A percentile compares a stretch with the other conserved stretches of the same genome.
These are phyloP conservation scores for Ibycter americanus DNA, from an alignment of 2,797 vertebrate genomes.

Conservation along the genomic window DNA sequence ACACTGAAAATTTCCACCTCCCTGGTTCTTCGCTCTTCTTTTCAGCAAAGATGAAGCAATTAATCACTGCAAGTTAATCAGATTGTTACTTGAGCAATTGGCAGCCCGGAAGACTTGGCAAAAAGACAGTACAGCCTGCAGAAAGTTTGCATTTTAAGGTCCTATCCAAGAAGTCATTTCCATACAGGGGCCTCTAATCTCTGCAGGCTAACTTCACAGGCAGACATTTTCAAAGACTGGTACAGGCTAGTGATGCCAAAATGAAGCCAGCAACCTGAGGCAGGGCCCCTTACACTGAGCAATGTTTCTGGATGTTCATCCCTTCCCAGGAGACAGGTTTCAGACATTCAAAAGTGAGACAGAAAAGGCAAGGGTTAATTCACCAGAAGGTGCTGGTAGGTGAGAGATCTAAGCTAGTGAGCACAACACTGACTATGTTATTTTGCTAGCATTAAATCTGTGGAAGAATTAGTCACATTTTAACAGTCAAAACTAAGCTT, in stretches of 20 bases:
- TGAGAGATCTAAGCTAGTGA: background rate
- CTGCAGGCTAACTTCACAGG: background rate
- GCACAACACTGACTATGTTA: background rate
- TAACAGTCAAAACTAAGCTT: background rate
- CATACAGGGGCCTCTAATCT: background rate
- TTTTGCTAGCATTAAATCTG: background rate
- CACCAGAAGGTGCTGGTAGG: background rate
- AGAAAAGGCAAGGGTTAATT: background rate
- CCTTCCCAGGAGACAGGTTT: background rate
- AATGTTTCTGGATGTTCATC: background rate
- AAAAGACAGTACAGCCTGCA: accelerated
- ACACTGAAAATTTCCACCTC: background rate
- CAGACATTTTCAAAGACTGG: background rate
- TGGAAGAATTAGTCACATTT: background rate
- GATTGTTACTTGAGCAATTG: background rate
- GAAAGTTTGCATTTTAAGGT: background rate
- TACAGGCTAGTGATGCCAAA: background rate
- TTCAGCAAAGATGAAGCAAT: background rate
- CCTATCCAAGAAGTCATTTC: background rate
- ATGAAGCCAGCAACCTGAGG: background rate
- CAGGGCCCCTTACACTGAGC: background rate
- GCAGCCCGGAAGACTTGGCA: background rate
- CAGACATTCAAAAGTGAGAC: background rate
- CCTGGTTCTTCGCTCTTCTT: background rate
- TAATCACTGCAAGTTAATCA: background rate